These are phyloP conservation scores for Grallaria varia DNA, from an alignment of 2,113 vertebrate species.

Conservation along the genomic window DNA sequence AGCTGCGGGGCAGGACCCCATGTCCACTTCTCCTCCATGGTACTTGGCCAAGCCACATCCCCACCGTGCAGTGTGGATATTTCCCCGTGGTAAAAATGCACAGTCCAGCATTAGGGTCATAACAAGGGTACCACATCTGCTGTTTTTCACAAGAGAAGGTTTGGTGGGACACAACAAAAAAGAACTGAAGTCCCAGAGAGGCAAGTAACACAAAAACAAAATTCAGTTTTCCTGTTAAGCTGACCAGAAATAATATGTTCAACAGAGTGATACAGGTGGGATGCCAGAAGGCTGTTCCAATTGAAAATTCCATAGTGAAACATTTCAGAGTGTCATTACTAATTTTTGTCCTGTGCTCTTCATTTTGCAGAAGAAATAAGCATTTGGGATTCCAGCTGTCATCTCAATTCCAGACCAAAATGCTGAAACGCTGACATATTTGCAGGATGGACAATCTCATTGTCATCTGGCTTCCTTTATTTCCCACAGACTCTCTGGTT, in stretches of 20 bases:
- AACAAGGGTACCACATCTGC: background rate
- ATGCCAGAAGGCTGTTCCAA: constrained; percentile 8
- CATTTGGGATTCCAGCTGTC: constrained; percentile 8
- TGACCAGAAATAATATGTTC: constrained; percentile 23
- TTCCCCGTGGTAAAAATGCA: background rate
- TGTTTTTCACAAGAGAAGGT: background rate
- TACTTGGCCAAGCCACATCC: background rate
- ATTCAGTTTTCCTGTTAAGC: background rate
- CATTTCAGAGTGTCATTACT: rapidly evolving
- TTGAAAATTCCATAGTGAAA: constrained; percentile 4
- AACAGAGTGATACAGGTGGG: background rate
- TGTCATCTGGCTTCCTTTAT: background rate
- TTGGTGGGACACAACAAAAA: background rate
- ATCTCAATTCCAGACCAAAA: background rate
- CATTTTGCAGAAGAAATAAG: constrained; percentile 5
- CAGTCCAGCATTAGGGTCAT: background rate
- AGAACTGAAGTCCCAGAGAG: background rate
- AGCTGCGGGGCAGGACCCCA: background rate
- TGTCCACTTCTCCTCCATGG: background rate
- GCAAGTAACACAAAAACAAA: background rate
- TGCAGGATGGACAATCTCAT: background rate
- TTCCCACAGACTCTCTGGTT: background rate
- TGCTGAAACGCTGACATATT: background rate
- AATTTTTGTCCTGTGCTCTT: constrained; percentile 13
- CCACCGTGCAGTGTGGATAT: background rate